phyloP scores from a whole-genome alignment of 2,113 vertebrate species.

The Podiceps cristatus region DNA sequence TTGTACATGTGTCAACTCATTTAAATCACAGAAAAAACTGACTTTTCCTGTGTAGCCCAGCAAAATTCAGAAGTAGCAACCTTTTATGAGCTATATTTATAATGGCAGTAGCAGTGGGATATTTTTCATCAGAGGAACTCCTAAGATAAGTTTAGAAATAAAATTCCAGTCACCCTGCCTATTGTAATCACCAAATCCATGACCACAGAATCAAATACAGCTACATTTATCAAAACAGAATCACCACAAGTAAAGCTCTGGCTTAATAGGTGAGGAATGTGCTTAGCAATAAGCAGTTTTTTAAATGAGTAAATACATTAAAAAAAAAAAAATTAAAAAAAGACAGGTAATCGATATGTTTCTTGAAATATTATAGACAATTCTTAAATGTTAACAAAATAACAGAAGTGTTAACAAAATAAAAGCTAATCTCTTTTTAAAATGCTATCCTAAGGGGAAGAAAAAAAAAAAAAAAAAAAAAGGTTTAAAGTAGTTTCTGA shows the following conservation, averaged over 20 bases:
- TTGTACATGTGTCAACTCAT: accelerated
- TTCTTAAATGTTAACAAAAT: background rate
- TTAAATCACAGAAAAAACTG: background rate
- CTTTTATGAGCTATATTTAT: background rate
- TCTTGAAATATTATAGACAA: background rate
- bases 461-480: too few relatives aligned
- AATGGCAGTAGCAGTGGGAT: accelerated
- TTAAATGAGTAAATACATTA: background rate
- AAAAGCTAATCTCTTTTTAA: background rate
- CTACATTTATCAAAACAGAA: background rate
- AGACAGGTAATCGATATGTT: background rate
- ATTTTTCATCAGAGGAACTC: background rate
- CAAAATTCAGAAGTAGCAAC: background rate
- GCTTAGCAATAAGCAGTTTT: background rate
- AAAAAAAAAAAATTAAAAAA: background rate
- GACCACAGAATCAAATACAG: background rate
- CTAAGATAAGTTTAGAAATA: background rate
- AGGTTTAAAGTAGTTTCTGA: background rate
- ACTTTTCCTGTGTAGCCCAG: background rate
- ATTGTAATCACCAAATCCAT: background rate
- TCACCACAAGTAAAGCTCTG: background rate
- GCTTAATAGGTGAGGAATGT: background rate
- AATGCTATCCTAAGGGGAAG: background rate
- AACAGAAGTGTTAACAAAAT: background rate
- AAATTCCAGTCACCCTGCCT: background rate